These are phyloP conservation scores for Caerostris extrusa DNA, from an alignment of 1,140 invertebrate species.

Conservation along the genomic window DNA sequence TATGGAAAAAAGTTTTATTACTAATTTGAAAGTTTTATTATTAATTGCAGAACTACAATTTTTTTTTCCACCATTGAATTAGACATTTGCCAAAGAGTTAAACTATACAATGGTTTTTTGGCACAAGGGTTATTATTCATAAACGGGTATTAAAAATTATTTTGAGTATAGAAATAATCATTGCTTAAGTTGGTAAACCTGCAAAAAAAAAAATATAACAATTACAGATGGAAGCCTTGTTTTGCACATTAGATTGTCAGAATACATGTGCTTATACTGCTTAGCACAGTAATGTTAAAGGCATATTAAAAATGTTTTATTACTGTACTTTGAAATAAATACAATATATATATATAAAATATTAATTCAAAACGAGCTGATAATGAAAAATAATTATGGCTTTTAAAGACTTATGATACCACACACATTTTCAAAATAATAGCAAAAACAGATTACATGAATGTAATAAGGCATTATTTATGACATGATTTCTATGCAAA, in stretches of 20 bases:
- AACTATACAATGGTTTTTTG: constrained; percentile 10
- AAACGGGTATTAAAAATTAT: background rate
- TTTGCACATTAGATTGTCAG: constrained; percentile 61
- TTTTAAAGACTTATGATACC: background rate
- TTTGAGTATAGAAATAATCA: constrained; percentile 30
- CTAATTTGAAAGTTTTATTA: background rate
- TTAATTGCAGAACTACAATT: background rate
- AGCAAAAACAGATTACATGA: constrained; percentile 35
- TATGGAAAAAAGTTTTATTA: background rate
- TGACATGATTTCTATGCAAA: background rate
- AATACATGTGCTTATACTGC: constrained; percentile 49
- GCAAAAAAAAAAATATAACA: background rate
- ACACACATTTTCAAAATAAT: background rate
- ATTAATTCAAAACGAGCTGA: background rate
- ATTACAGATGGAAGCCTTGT: constrained; percentile 5
- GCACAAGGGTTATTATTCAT: constrained; percentile 20
- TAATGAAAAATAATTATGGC: background rate
- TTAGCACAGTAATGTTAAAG: constrained; percentile 29
- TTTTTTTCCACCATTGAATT: background rate
- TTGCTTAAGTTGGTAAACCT: background rate
- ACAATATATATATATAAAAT: constrained; percentile 10
- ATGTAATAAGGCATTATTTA: constrained; percentile 40
- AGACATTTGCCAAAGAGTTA: background rate
- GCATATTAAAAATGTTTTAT: constrained; percentile 33
- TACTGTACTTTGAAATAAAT: constrained; percentile 39